Evolutionary conservation across 2,888 invertebrate species (phyloP).

Genomic region (Chrysotoxum bicinctum): DNA sequence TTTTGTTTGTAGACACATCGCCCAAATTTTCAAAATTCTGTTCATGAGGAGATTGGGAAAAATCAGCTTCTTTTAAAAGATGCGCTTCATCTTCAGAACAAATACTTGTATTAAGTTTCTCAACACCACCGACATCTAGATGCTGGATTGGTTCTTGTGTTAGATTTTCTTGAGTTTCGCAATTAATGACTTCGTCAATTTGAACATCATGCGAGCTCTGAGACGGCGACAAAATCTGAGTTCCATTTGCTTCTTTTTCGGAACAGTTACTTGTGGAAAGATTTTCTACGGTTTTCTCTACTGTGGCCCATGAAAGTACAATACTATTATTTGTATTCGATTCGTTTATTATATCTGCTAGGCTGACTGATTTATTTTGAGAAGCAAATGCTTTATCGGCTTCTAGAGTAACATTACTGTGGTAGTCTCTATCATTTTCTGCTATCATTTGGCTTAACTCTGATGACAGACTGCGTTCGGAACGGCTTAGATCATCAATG

Average conservation of each 20-base stretch:
- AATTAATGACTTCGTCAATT: background rate
- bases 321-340: conserved; percentile 17
- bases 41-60: background rate
- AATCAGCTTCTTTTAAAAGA: background rate
- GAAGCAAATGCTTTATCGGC: conserved; percentile 33
- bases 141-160: conserved; percentile 21
- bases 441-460: background rate
- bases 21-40: background rate
- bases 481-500: conserved; percentile 1
- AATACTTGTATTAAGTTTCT: background rate
- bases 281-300: conserved; percentile 25
- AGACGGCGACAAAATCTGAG: conserved; percentile 1
- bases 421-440: conserved; percentile 27
- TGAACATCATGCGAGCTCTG: background rate
- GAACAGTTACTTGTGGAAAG: background rate
- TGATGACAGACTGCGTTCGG: background rate
- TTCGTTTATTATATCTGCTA: conserved; percentile 13
- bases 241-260: conserved; percentile 28
- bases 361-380: conserved; percentile 3
- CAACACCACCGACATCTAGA: background rate
- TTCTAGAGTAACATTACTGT: conserved; percentile 44
- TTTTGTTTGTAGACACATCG: background rate
- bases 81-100: background rate
- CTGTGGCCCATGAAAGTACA: conserved; percentile 35
- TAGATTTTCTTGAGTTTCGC: conserved; percentile 7